Conservation (phyloP, 2,888 invertebrate genomes). For the Harpagoxenus sublaevis region DNA sequence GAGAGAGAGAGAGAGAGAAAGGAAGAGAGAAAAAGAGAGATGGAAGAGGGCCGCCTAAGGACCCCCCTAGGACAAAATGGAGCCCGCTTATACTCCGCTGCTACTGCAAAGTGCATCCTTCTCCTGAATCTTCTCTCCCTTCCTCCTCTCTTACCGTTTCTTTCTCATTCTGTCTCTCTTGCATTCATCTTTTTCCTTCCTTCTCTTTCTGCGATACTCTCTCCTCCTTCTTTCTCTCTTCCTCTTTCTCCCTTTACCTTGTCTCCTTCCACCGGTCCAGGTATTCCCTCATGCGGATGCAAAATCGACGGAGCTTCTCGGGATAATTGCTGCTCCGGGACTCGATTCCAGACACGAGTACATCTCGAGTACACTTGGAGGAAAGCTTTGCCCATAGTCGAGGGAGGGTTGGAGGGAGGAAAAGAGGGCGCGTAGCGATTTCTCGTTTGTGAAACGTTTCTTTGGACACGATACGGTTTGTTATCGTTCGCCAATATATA, state of each 20-base stretch:
- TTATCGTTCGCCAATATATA: slow-evolving; percentile 63
- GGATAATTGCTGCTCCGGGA: slow-evolving; percentile 79
- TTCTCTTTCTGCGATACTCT: slow-evolving; percentile 43
- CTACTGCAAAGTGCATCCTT: slow-evolving; percentile 82
- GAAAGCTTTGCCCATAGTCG: slow-evolving; percentile 67
- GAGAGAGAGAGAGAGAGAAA: slow-evolving; percentile 37
- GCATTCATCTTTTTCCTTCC: slow-evolving; percentile 59
- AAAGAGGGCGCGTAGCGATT: slow-evolving; percentile 65
- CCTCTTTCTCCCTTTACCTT: slow-evolving; percentile 9
- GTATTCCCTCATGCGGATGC: slow-evolving; percentile 75
- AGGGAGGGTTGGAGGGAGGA: slow-evolving; percentile 1
- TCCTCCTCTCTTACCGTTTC: slow-evolving; percentile 54
- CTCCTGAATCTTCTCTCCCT: slow-evolving; percentile 75
- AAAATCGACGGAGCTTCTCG: slow-evolving; percentile 75
- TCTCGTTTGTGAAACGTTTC: slow-evolving; percentile 68
- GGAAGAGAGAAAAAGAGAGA: background rate
- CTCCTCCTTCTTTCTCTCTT: background rate
- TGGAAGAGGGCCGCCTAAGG: slow-evolving; percentile 75
- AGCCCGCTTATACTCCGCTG: slow-evolving; percentile 83
- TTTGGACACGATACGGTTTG: slow-evolving; percentile 63
- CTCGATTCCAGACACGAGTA: slow-evolving; percentile 73
- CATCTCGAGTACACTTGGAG: slow-evolving; percentile 69
- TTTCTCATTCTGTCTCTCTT: slow-evolving; percentile 47
- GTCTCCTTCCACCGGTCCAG: slow-evolving; percentile 49
- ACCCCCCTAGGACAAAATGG: slow-evolving; percentile 85